These are phyloP conservation scores for Chydorus sphaericus DNA, from an alignment of 2,888 invertebrate species.

Conservation along the genomic window DNA sequence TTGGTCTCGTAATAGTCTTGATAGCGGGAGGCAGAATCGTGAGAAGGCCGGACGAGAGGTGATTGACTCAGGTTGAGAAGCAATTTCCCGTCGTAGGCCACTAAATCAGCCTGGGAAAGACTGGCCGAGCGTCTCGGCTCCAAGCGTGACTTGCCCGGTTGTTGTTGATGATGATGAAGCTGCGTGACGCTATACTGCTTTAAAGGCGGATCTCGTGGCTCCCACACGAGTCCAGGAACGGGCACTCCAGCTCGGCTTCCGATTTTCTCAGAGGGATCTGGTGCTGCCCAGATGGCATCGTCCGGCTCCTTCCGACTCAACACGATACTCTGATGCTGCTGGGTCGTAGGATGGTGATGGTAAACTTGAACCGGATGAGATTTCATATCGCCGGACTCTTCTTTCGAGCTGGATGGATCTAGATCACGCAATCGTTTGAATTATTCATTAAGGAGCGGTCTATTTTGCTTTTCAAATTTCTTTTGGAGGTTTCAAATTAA, in stretches of 20 bases:
- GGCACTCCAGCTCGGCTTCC: not conserved
- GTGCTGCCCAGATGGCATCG: not conserved
- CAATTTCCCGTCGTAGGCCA: constrained; percentile 3
- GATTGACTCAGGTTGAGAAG: constrained; percentile 2
- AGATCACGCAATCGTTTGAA: not conserved
- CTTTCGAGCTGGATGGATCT: not conserved
- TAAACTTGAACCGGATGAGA: not conserved
- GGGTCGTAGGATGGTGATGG: not conserved
- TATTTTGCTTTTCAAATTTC: too few species aligned
- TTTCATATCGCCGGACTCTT: not conserved
- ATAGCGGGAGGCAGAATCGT: constrained; percentile 17
- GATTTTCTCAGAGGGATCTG: not conserved
- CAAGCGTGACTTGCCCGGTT: not conserved
- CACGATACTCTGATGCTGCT: not conserved
- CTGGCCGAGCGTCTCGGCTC: constrained; percentile 15
- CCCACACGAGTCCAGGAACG: not conserved
- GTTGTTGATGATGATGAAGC: not conserved
- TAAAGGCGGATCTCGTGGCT: not conserved
- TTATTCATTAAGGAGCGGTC: too few species aligned
- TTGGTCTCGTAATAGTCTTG: constrained; percentile 8
- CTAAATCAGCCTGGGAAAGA: constrained; percentile 14
- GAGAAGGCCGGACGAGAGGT: constrained; percentile 15
- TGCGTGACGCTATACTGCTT: constrained; percentile 1
- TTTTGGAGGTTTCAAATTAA: too few species aligned
- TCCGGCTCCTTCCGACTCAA: not conserved